Evolutionary conservation across 2,797 vertebrate species (phyloP).

Genomic region (Hozukius guyotensis): DNA sequence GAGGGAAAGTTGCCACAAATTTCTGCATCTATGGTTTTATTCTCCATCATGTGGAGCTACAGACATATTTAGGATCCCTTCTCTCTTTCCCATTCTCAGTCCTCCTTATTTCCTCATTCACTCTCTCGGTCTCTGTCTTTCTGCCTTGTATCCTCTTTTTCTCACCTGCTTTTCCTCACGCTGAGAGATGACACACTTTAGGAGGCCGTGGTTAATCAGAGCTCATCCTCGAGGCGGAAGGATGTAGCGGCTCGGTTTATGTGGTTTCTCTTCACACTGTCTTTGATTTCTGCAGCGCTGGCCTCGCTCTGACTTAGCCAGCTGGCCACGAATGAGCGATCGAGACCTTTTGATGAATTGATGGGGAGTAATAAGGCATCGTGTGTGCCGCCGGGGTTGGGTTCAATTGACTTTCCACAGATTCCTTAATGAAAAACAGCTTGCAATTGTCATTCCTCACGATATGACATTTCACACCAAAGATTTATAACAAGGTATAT

Average conservation of each 20-base stretch:
- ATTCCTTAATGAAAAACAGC: slow-evolving; percentile 4
- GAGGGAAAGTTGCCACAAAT: slow-evolving; percentile 21
- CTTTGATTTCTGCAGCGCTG: slow-evolving; percentile 28
- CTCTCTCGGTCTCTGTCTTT: background rate
- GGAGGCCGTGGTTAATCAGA: slow-evolving; percentile 53
- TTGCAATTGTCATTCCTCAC: background rate
- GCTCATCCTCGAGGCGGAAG: slow-evolving; percentile 45
- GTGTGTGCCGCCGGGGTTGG: background rate
- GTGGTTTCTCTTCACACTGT: slow-evolving; percentile 22
- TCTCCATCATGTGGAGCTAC: background rate
- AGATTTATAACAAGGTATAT: background rate
- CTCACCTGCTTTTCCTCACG: slow-evolving; percentile 45
- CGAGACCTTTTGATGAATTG: slow-evolving; percentile 1
- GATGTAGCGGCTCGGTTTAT: slow-evolving; percentile 25
- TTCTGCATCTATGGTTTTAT: background rate
- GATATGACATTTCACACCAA: background rate
- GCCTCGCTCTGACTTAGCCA: slow-evolving; percentile 18
- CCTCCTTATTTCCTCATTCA: background rate
- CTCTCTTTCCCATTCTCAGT: background rate
- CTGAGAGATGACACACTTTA: slow-evolving; percentile 76
- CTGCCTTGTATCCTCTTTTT: background rate
- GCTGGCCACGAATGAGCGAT: slow-evolving; percentile 4
- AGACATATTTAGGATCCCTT: background rate
- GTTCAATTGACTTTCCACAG: slow-evolving; percentile 13
- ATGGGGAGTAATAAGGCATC: slow-evolving; percentile 28